Base-by-base conservation (phyloP, 1,140 invertebrate genomes). In the Armadillidium nasatum region DNA sequence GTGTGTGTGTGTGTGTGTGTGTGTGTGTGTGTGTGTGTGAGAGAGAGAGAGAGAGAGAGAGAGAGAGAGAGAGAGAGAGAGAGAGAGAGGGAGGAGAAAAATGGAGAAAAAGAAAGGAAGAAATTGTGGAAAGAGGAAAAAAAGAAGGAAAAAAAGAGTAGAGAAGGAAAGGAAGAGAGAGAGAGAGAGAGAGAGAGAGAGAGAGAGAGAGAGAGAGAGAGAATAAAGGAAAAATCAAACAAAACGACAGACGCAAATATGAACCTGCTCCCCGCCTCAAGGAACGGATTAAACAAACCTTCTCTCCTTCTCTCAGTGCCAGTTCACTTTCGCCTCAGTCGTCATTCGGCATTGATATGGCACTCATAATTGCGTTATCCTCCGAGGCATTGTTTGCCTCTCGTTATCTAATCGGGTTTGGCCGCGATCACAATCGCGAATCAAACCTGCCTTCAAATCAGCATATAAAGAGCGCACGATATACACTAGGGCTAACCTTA, bases 321-420 rank as follows among this genome's bases (percentile, higher is more conserved):
- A 60, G 50, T 60, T 19, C 11, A 15, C 50, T 15, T 60, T 60
- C 50, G 50, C 11, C 50, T 33, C 33, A 33, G 50, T 60, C 50
- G 50, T 60, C 50, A 60, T 60, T 60, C 50, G 50, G 50, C 50
- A 60, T 60, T 60, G 50, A 60, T 60, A 60, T 60, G 50, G 50
- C 50, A 60, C 50, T 19, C 50, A 19, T 60, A 60, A 60, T 60
- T 60, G 50, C 50, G 50, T 60, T 60, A 60, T 60, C 50, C 50
- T 60, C 50, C 11, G 50, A 60, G 50, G 50, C 50, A 60, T 19
- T 60, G 50, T 60, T 60, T 60, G 50, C 50, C 50, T 60, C 50
- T 60, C 50, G 50, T 60, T 60, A 60, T 60, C 50, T 60, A 60
- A 60, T 60, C 50, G 50, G 50, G 50, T 60, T 60, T 60, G 11